Conservation (phyloP, 2,797 vertebrate genomes). For the Rhinophrynus dorsalis region DNA sequence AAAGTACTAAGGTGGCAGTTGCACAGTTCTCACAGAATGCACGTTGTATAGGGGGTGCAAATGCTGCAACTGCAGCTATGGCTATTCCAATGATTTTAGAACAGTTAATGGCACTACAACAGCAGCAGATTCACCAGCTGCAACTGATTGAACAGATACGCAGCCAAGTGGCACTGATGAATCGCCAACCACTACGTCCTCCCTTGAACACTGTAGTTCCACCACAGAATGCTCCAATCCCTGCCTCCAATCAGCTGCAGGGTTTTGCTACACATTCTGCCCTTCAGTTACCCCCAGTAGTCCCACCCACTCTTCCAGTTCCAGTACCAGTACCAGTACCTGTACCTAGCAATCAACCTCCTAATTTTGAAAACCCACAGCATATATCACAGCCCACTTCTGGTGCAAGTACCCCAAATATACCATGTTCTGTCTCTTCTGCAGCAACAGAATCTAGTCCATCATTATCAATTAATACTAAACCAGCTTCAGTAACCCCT, state of each 20-base stretch:
- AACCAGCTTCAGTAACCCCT: slow-evolving; percentile 72
- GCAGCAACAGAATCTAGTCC: slow-evolving; percentile 69
- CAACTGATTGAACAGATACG: slow-evolving; percentile 98
- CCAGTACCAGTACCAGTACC: no score
- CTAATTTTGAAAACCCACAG: slow-evolving; percentile 76
- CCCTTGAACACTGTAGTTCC: slow-evolving; percentile 73
- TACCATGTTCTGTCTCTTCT: slow-evolving; percentile 68
- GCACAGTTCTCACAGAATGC: slow-evolving; percentile 94
- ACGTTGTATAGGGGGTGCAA: slow-evolving; percentile 60
- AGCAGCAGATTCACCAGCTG: slow-evolving; percentile 97
- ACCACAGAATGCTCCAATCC: slow-evolving; percentile 67
- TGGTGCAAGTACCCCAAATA: slow-evolving; percentile 74
- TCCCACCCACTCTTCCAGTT: slow-evolving; percentile 71
- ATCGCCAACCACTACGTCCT: slow-evolving; percentile 80
- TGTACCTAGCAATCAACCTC: slow-evolving; percentile 66
- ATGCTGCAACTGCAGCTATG: slow-evolving; percentile 71
- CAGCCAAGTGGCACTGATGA: slow-evolving; percentile 95
- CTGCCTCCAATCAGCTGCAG: slow-evolving; percentile 81
- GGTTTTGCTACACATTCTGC: slow-evolving; percentile 82
- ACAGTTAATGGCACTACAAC: slow-evolving; percentile 96
- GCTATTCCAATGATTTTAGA: slow-evolving; percentile 97
- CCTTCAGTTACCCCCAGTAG: slow-evolving; percentile 83
- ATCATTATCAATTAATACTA: slow-evolving; percentile 65
- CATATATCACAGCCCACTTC: slow-evolving; percentile 78
- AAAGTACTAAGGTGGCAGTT: slow-evolving; percentile 95